These are phyloP conservation scores for Gymnodraco acuticeps DNA, from an alignment of 2,797 vertebrate species.

Conservation along the genomic window DNA sequence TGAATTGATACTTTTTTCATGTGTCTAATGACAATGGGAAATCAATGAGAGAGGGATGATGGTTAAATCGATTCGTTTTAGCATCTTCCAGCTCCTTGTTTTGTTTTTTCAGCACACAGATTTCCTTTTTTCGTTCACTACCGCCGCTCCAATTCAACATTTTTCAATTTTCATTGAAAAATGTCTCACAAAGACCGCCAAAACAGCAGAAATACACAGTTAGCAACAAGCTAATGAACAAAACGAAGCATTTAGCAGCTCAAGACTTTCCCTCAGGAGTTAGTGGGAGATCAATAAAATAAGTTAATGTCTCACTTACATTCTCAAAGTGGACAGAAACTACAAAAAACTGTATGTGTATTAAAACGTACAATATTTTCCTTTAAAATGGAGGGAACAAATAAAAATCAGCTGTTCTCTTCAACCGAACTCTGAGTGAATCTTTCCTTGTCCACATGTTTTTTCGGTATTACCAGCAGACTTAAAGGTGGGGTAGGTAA, in stretches of 20 bases:
- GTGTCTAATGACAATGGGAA: too few relatives aligned
- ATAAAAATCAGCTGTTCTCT: too few relatives aligned
- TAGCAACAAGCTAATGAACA: background rate
- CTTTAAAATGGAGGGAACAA: too few relatives aligned
- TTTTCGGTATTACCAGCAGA: background rate
- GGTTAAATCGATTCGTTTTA: background rate
- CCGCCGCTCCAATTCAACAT: too few relatives aligned
- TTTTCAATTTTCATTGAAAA: too few relatives aligned
- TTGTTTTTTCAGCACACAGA: background rate
- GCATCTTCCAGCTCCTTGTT: background rate
- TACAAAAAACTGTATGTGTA: too few relatives aligned
- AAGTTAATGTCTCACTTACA: background rate
- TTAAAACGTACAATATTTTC: too few relatives aligned
- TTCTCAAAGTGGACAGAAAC: background rate
- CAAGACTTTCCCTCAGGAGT: background rate
- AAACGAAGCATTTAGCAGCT: background rate
- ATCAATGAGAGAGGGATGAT: background rate
- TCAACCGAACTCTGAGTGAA: too few relatives aligned
- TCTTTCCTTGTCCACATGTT: too few relatives aligned
- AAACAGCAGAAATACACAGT: background rate
- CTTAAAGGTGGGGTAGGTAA: too few relatives aligned
- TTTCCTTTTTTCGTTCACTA: background rate
- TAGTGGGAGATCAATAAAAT: background rate
- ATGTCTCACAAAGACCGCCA: too few relatives aligned
- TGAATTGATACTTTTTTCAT: too few relatives aligned